phyloP scores from a whole-genome alignment of 2,888 invertebrate species.

The Aphidius colemani region DNA sequence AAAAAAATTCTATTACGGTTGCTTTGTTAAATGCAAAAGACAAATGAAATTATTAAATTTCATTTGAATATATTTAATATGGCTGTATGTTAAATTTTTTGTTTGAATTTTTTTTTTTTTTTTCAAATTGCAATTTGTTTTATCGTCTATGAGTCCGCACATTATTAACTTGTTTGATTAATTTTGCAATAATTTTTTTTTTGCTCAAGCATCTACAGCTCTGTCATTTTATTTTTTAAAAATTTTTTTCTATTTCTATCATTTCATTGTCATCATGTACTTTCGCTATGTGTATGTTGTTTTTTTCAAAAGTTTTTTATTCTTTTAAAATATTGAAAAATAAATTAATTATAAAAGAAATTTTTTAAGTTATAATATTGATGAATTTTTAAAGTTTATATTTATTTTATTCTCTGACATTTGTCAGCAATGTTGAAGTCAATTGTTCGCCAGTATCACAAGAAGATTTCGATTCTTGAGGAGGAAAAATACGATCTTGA shows the following conservation, averaged over 20 bases:
- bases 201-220: not conserved
- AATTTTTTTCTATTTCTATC: conserved; percentile 2
- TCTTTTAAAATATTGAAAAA: not conserved
- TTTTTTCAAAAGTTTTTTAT: not conserved
- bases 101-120: not conserved
- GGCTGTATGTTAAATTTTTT: too few relatives aligned
- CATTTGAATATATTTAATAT: too few relatives aligned
- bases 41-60: too few relatives aligned
- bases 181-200: not conserved
- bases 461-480: conserved; percentile 81
- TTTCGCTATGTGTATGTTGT: not conserved
- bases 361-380: not conserved
- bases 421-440: conserved; percentile 70
- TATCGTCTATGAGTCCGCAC: not conserved
- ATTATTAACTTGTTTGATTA: not conserved
- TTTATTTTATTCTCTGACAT: conserved; percentile 30
- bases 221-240: not conserved
- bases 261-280: not conserved
- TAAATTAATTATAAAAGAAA: not conserved
- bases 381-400: not conserved
- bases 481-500: conserved; percentile 98
- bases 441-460: conserved; percentile 79
- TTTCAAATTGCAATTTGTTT: not conserved
- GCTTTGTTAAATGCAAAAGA: conserved; percentile 10
- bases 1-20: too few relatives aligned